These are phyloP conservation scores for Tor tambroides DNA, from an alignment of 2,113 vertebrate species.

Conservation along the genomic window DNA sequence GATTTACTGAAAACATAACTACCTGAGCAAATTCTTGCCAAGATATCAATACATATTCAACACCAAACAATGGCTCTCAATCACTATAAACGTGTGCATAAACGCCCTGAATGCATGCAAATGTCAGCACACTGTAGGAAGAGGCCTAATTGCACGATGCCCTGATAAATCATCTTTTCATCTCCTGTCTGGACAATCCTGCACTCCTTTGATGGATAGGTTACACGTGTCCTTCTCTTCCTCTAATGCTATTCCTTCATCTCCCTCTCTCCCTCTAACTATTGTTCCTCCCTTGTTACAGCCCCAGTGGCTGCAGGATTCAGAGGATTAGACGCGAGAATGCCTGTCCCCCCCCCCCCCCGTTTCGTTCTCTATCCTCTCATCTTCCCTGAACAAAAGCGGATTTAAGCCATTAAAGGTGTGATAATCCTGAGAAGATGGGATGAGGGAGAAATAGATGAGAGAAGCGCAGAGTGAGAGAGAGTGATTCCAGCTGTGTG, in stretches of 20 bases:
- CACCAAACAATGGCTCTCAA: conserved; percentile 19
- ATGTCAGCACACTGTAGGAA: neutral
- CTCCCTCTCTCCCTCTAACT: conserved; percentile 15
- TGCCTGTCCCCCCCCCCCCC: conserved; percentile 29
- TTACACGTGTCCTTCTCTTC: conserved; percentile 45
- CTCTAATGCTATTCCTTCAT: conserved; percentile 31
- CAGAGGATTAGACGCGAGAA: conserved; percentile 51
- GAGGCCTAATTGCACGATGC: conserved; percentile 34
- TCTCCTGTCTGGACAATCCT: conserved; percentile 28
- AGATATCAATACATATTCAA: conserved; percentile 39
- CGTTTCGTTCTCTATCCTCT: conserved; percentile 23
- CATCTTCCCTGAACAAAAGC: conserved; percentile 53
- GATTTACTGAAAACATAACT: conserved; percentile 5
- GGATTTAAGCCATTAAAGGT: conserved; percentile 60
- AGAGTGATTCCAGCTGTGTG: neutral
- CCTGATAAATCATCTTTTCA: conserved; percentile 37
- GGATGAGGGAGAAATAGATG: conserved; percentile 14
- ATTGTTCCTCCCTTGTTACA: conserved; percentile 44
- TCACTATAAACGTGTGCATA: neutral
- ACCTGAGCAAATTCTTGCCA: conserved; percentile 4
- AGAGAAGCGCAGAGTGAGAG: conserved; percentile 9
- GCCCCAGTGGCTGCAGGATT: conserved; percentile 25
- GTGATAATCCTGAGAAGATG: conserved; percentile 55
- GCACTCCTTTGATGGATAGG: conserved; percentile 31
- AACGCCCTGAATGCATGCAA: conserved; percentile 14